phyloP scores from a whole-genome alignment of 1,140 invertebrate genomes.

The Macrobrachium nipponense region DNA sequence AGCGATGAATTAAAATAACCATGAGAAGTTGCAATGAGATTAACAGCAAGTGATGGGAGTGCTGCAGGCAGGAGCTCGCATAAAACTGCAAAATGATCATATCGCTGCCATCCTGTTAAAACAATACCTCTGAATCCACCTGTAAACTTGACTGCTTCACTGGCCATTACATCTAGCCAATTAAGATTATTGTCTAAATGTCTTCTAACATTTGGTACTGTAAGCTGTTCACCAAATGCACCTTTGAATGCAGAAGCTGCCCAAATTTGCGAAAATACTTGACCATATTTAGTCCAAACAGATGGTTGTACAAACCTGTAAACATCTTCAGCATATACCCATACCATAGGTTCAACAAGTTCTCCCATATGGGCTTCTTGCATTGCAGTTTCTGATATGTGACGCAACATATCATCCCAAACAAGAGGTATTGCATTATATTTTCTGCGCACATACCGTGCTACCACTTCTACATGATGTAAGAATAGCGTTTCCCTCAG shows the following conservation, averaged over 20 bases:
- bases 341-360: constrained; percentile 88
- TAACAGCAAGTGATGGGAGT: constrained; percentile 81
- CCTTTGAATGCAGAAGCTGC: constrained; percentile 93
- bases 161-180: constrained; percentile 78
- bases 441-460: constrained; percentile 68
- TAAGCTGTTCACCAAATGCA: constrained; percentile 74
- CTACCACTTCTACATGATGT: constrained; percentile 68
- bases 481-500: constrained; percentile 69
- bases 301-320: constrained; percentile 72
- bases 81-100: constrained; percentile 92
- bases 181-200: constrained; percentile 80
- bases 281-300: constrained; percentile 84
- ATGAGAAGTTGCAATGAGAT: constrained; percentile 73
- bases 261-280: constrained; percentile 90
- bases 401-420: constrained; percentile 95
- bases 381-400: constrained; percentile 72
- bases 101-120: constrained; percentile 78
- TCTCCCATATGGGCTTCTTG: constrained; percentile 77
- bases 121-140: constrained; percentile 73
- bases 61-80: constrained; percentile 90
- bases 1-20: constrained; percentile 76
- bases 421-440: constrained; percentile 77
- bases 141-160: constrained; percentile 72
- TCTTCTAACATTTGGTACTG: constrained; percentile 74
- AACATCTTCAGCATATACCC: constrained; percentile 79